Percentiles rank a stretch among this genome's conserved stretches.
These are phyloP conservation scores for Darevskia nairensis DNA, from an alignment of 2,797 vertebrate genomes.

Conservation along the genomic window DNA sequence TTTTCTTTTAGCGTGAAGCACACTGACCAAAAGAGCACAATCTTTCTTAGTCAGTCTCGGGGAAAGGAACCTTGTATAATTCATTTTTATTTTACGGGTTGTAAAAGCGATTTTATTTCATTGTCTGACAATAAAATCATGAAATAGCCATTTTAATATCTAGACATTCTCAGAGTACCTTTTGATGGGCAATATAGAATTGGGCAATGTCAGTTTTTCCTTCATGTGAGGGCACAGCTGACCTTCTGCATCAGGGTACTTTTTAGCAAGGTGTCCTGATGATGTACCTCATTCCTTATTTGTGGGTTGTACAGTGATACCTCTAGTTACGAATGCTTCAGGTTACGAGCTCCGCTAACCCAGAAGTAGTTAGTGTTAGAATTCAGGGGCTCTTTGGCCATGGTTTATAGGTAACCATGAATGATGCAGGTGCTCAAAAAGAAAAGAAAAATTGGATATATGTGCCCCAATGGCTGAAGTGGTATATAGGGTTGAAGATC, in stretches of 20 bases:
- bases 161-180: neutral
- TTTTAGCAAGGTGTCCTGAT: neutral
- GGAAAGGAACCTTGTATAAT: constrained; percentile 1
- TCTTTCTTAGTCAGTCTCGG: neutral
- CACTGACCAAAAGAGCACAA: neutral
- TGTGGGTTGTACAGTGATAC: neutral
- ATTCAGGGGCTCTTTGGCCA: neutral
- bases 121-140: constrained; percentile 4
- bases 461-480: neutral
- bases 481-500: neutral
- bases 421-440: neutral
- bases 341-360: too few species aligned
- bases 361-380: neutral
- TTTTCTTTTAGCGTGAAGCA: neutral
- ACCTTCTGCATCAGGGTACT: neutral
- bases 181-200: neutral
- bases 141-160: constrained; percentile 7
- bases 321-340: too few species aligned
- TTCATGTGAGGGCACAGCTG: neutral
- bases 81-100: constrained; percentile 22
- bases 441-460: neutral
- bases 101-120: neutral
- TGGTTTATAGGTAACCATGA: neutral
- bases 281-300: neutral
- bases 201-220: neutral